Percentiles rank a stretch among this genome's conserved stretches.
Evolutionary conservation across 2,113 vertebrate species (phyloP).

Genomic region (Eudyptes chrysolophus): DNA sequence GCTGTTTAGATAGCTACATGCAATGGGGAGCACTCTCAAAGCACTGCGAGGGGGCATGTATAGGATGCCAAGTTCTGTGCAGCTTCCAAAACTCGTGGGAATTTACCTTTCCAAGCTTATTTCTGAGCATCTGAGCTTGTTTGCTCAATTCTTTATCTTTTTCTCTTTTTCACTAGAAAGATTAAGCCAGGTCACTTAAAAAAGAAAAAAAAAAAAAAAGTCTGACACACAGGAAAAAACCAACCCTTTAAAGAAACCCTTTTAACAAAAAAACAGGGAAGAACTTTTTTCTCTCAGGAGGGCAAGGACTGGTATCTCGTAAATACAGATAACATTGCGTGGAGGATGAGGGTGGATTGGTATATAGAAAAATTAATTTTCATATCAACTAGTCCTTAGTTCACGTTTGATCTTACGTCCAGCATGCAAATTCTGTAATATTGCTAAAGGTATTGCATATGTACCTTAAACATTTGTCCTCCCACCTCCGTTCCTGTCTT

Average conservation of each 20-base stretch:
- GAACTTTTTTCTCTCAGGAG: background rate
- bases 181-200: background rate
- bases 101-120: slow-evolving; percentile 13
- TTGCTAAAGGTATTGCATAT: background rate
- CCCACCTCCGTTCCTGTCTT: background rate
- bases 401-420: background rate
- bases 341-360: background rate
- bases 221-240: background rate
- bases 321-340: background rate
- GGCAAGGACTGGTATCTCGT: background rate
- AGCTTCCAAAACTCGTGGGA: background rate
- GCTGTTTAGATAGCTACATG: background rate
- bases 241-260: background rate
- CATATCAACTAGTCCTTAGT: background rate
- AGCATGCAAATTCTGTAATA: background rate
- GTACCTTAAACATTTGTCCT: background rate
- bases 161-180: background rate
- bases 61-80: slow-evolving; percentile 33
- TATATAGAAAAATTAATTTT: background rate
- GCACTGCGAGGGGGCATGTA: background rate
- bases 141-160: background rate
- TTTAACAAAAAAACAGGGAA: background rate
- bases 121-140: background rate
- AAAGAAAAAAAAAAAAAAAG: background rate
- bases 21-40: background rate